These are phyloP conservation scores for Meloidogyne floridensis DNA, from an alignment of 1,140 invertebrate species.

Conservation along the genomic window DNA sequence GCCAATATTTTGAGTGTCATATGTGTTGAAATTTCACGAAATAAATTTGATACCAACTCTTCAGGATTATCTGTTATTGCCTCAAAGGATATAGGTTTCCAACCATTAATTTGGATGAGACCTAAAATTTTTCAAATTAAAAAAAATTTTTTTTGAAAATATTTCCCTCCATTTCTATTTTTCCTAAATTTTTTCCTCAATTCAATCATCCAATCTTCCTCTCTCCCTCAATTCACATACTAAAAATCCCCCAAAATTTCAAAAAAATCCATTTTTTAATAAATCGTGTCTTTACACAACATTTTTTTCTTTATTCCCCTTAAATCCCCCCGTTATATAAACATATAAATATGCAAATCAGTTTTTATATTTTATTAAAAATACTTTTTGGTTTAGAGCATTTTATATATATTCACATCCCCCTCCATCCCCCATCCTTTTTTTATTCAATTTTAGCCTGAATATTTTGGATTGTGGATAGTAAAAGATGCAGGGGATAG, in stretches of 20 bases:
- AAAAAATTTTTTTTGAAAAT: background rate
- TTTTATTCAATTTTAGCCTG: no score
- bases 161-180: background rate
- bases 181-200: no score
- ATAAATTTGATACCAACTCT: constrained; percentile 45
- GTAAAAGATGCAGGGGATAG: no score
- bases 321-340: background rate
- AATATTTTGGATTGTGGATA: no score
- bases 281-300: background rate
- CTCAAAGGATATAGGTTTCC: constrained; percentile 54
- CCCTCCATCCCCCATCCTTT: no score
- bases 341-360: background rate
- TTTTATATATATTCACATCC: no score
- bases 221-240: no score
- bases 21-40: constrained; percentile 52
- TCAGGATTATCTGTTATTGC: constrained; percentile 56
- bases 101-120: constrained; percentile 55
- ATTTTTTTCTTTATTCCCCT: background rate
- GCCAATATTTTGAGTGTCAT: constrained; percentile 57
- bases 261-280: background rate
- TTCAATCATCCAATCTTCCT: background rate
- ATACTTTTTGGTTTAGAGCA: background rate
- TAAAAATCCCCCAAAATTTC: background rate
- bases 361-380: background rate
- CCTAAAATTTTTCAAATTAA: constrained; percentile 24